phyloP scores from a whole-genome alignment of 2,797 vertebrate species.

The Tokudaia muenninki region DNA sequence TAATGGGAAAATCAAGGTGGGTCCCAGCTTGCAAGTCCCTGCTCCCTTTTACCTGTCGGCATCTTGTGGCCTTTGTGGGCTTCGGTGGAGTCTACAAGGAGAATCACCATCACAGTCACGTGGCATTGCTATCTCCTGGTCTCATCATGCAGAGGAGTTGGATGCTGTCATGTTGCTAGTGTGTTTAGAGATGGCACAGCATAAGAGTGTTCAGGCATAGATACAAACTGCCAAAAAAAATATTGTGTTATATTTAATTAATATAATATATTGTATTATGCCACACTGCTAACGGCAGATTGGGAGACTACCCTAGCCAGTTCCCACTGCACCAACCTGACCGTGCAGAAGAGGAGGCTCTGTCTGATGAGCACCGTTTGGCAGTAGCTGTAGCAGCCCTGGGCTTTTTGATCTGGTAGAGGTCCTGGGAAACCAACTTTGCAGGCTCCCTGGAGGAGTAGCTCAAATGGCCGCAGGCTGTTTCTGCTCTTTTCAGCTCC shows the following conservation, averaged over 20 bases:
- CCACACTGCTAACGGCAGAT: constrained; percentile 84
- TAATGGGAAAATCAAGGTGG: background rate
- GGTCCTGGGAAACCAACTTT: constrained; percentile 92
- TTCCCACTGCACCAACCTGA: constrained; percentile 89
- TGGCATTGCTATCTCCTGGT: background rate
- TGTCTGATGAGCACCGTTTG: constrained; percentile 85
- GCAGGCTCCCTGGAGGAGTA: constrained; percentile 93
- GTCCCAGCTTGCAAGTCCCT: background rate
- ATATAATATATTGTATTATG: background rate
- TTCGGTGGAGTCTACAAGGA: constrained; percentile 94
- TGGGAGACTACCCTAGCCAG: constrained; percentile 77
- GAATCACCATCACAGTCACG: constrained; percentile 92
- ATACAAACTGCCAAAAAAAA: constrained; percentile 37
- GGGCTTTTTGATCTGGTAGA: constrained; percentile 91
- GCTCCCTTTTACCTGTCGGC: constrained; percentile 69
- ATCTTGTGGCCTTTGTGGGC: constrained; percentile 92
- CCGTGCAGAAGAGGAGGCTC: background rate
- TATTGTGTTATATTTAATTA: constrained; percentile 79
- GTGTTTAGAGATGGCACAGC: constrained; percentile 89
- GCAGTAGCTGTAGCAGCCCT: constrained; percentile 90
- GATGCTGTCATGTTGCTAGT: constrained; percentile 91
- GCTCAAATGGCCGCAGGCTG: constrained; percentile 93
- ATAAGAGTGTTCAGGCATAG: constrained; percentile 62
- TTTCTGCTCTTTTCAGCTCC: constrained; percentile 77
- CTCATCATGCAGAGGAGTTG: constrained; percentile 84